phyloP scores from a whole-genome alignment of 2,113 vertebrate species.

The Peucedramus taeniatus region DNA sequence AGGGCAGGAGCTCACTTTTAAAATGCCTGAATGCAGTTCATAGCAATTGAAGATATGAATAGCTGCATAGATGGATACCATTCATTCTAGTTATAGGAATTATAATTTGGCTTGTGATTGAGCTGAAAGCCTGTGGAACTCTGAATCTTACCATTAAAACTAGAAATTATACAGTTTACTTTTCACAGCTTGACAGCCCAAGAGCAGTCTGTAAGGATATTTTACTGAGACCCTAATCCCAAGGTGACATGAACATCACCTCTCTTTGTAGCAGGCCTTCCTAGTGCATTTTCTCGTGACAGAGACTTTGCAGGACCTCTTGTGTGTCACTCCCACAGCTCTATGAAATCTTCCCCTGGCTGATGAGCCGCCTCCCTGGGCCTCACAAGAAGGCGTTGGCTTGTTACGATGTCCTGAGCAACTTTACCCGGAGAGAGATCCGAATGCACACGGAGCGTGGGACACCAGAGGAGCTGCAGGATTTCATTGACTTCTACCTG shows the following conservation, averaged over 20 bases:
- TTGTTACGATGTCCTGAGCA: neutral
- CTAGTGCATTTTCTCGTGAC: neutral
- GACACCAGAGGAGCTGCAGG: neutral
- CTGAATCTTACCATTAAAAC: neutral
- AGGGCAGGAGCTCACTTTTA: conserved; percentile 29
- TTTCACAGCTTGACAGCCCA: neutral
- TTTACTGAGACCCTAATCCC: neutral
- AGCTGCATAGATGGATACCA: neutral
- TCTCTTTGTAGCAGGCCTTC: neutral
- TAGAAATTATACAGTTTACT: neutral
- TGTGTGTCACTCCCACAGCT: conserved; percentile 34
- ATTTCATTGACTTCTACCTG: conserved; percentile 68
- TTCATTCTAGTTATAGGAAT: neutral
- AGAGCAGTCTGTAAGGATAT: neutral
- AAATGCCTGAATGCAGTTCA: neutral
- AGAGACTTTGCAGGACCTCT: neutral
- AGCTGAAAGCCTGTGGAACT: neutral
- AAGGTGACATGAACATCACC: neutral
- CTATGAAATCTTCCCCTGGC: conserved; percentile 57
- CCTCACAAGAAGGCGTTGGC: conserved; percentile 17
- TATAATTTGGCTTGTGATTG: neutral
- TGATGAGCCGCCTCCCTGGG: conserved; percentile 54
- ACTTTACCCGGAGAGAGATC: conserved; percentile 53
- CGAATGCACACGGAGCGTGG: neutral
- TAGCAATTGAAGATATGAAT: neutral